Evolutionary conservation across 2,797 vertebrate species (phyloP).

Genomic region (Coregonus sp.): DNA sequence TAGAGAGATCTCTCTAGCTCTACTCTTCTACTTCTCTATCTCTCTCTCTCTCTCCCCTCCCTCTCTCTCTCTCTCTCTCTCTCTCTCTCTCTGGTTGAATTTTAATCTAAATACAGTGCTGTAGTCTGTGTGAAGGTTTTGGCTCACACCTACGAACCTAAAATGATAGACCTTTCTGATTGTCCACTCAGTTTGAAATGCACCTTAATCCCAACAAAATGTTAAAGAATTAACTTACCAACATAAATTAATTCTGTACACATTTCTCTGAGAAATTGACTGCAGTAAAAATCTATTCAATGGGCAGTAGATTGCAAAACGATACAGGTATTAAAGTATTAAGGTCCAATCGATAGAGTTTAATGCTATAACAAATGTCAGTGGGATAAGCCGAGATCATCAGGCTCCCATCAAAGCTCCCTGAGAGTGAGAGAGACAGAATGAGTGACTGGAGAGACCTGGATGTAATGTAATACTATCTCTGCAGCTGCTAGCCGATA

Average conservation of each 20-base stretch:
- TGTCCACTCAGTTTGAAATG: background rate
- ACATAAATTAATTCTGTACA: background rate
- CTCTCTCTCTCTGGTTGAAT: no score
- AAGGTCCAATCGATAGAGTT: conserved; percentile 27
- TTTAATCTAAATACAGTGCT: no score
- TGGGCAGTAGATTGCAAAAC: conserved; percentile 14
- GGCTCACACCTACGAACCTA: no score
- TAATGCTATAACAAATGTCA: conserved; percentile 43
- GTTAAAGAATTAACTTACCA: background rate
- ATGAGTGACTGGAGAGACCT: background rate
- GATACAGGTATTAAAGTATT: conserved; percentile 26
- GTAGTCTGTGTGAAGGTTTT: no score
- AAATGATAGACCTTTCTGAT: background rate
- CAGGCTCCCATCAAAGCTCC: background rate
- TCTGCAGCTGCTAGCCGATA: no score
- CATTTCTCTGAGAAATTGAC: conserved; percentile 1
- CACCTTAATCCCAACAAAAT: background rate
- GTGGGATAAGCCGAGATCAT: conserved; percentile 28
- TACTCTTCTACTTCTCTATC: no score
- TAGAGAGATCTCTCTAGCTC: no score
- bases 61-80: no score
- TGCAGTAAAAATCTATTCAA: background rate
- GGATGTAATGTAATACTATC: background rate
- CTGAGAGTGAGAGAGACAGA: conserved; percentile 8
- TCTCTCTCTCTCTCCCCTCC: no score